Evolutionary conservation across 92 coral and sea anemone genomes (phyloP), one percentile per base, ranked within the genome.

Genomic region (Porites lobata): DNA sequence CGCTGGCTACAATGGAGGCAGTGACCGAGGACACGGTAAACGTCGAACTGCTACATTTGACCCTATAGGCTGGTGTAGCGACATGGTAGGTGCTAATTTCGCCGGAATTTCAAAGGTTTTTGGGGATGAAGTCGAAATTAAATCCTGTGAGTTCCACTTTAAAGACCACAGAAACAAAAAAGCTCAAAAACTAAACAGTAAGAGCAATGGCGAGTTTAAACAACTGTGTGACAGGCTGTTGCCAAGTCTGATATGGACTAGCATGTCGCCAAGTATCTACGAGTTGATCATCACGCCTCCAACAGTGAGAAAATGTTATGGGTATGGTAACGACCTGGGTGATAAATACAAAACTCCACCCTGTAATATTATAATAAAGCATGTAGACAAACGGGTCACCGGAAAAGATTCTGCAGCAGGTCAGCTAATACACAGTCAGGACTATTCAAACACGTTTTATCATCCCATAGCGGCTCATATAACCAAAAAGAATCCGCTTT

Each of bases 21-120:
- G 81, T 76, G n/a, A 57, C 50, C 51, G 94, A 91, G 79, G 19
- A 87, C 77, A 82, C 75, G 8, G 71, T 20, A 54, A 91, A 87
- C 57, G 80, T 87, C 6, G 81, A 77, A 22, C 66, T 13, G 47
- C 14, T 54, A 65, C 63, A 24, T 94, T 91, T 54, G 82, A 94
- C 59, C 94, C 94, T 14, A 64, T 62, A 0, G 86, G 96, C 26
- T 90, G 92, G 94, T 87, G 94, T 68, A 69, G 89, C 5, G 94
- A 93, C 79, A 94, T 94, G 95, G 93, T 94, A 17, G 94, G 93
- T 0, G 80, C 90, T 13, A 85, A 81, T 56, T 38, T 94, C 7
- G 71, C 89, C 7, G 93, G 92, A 19, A 82, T 94, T 47, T 62
- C 66, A 7, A 69, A 71, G 53, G 93, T 81, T 2, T 91, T 88